Base-by-base conservation (phyloP, 2,888 invertebrate genomes). In the Mimumesa dahlbomi region DNA sequence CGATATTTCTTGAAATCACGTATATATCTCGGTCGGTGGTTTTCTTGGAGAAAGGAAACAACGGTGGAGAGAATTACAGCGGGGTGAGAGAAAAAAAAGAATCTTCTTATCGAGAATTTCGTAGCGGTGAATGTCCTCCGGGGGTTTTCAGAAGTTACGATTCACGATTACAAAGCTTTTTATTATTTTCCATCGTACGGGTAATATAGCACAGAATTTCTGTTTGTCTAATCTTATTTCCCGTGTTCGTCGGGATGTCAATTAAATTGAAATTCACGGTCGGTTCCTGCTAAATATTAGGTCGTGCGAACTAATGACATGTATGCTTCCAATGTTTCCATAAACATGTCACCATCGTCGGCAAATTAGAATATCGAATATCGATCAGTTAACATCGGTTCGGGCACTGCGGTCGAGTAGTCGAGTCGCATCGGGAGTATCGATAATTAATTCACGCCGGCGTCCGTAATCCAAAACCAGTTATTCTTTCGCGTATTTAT, bases 321-420 rank as follows among this genome's bases (percentile, higher is more conserved):
- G 49, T 49, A 54, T 42, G 69, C 42, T 61, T 25, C 53, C 64
- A 54, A 69, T 63, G 58, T 72, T 71, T 72, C 69, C 71, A 72
- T 69, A 69, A 69, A 72, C 69, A 69, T 72, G 69, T 72, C 69
- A 53, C 31, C 69, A 34, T 63, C 53, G 49, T 25, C n/a, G 54
- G 69, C 69, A 54, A 72, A 69, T 69, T 69, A 65, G 65, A 69
- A 72, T 72, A 72, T 72, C 69, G 69, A 69, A 72, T 72, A 72
- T 72, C 69, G 71, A 72, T 72, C 69, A 59, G 64, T 54, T 54
- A 40, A 54, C 63, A 59, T 49, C 50, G 46, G 56, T 57, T 18
- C 31, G 34, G 16, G 19, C 36, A 43, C 48, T 29, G 43, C 36
- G 53, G 61, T 61, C 22, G 46, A 14, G 29, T 6, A 29, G 45